A percentile compares a stretch with the other conserved stretches of the same genome.
Evolutionary conservation across 2,797 vertebrate genomes (phyloP).

Genomic region (Pristis pectinata): DNA sequence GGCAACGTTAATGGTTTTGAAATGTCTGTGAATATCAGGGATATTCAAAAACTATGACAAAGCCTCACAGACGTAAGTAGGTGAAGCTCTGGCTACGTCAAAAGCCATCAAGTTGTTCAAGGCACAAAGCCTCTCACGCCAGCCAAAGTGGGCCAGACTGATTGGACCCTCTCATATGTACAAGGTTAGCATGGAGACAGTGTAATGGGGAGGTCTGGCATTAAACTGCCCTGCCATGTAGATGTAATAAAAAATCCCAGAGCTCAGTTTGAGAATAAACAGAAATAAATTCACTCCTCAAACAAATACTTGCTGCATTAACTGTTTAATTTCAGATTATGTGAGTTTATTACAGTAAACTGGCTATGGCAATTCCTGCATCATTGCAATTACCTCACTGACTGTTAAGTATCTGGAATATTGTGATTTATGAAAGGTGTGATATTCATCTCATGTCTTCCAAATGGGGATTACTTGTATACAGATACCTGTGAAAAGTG

Average conservation of each 20-base stretch:
- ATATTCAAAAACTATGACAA: no score
- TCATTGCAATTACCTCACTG: not conserved
- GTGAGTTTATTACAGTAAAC: not conserved
- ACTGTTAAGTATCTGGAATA: not conserved
- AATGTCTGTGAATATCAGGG: no score
- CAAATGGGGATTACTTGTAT: not conserved
- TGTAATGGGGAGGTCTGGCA: no score
- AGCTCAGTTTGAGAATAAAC: not conserved
- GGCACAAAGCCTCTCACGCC: no score
- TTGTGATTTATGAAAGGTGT: not conserved
- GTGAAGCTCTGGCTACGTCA: no score
- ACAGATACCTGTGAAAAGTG: not conserved
- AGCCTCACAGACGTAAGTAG: no score
- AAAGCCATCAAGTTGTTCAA: no score
- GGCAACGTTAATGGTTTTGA: no score
- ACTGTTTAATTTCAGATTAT: not conserved
- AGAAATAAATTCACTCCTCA: not conserved
- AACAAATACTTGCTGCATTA: not conserved
- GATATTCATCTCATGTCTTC: not conserved
- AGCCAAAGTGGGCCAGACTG: no score
- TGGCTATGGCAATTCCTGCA: no score
- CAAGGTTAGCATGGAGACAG: no score
- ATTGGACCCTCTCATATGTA: no score
- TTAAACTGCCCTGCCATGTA: not conserved
- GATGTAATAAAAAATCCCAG: not conserved